Percentiles rank a stretch among this genome's conserved stretches.
Evolutionary conservation across 2,797 vertebrate species (phyloP).

Genomic region (Tamandua tetradactyla): DNA sequence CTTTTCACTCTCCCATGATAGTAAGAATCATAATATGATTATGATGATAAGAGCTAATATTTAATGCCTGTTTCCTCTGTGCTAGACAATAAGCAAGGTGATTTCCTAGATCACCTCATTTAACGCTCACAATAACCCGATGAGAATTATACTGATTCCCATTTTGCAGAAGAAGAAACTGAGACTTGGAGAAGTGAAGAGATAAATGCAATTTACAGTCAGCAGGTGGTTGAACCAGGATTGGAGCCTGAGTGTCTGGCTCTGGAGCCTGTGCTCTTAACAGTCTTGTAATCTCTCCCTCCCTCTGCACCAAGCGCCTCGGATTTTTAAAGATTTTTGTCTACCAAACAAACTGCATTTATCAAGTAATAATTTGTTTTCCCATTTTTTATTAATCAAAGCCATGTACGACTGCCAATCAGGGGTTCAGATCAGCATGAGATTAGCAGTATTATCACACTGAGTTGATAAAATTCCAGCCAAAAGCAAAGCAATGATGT

Average conservation of each 20-base stretch:
- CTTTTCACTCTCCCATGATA: neutral
- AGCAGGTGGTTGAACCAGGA: neutral
- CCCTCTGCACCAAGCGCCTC: neutral
- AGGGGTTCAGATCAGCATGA: conserved; percentile 70
- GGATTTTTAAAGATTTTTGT: conserved; percentile 70
- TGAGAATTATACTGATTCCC: neutral
- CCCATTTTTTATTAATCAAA: conserved; percentile 78
- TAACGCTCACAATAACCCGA: neutral
- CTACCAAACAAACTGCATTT: conserved; percentile 70
- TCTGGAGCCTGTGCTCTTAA: neutral
- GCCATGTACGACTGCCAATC: conserved; percentile 74
- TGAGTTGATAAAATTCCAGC: conserved; percentile 72
- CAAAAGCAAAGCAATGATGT: conserved; percentile 75
- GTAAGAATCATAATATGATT: neutral
- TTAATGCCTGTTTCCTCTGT: neutral
- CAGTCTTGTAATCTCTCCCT: neutral
- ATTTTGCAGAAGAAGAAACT: conserved; percentile 42
- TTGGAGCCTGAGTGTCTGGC: neutral
- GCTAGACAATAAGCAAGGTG: neutral
- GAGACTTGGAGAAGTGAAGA: neutral
- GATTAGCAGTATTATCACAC: conserved; percentile 74
- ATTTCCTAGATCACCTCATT: neutral
- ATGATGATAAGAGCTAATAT: neutral
- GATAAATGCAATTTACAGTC: neutral
- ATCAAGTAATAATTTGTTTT: conserved; percentile 78